Percentiles rank a stretch among this genome's conserved stretches.
phyloP scores from a whole-genome alignment of 2,113 vertebrate species.

The Danionella cerebrum region DNA sequence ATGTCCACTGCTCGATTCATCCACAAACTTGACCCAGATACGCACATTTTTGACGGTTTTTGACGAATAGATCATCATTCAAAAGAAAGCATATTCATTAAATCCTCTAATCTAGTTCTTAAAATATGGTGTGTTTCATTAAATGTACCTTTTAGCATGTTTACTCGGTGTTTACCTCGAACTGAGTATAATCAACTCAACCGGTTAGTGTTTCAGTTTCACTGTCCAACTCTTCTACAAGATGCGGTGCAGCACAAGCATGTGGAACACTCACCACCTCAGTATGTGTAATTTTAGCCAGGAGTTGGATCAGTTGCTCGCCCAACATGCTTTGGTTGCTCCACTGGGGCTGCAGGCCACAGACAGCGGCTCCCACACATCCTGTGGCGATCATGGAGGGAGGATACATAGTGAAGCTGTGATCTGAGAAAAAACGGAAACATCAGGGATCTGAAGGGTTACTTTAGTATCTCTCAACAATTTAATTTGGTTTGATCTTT shows the following conservation, averaged over 20 bases:
- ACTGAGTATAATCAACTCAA: background rate
- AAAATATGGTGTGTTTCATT: too few relatives aligned
- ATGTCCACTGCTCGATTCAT: background rate
- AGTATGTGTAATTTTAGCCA: slow-evolving; percentile 94
- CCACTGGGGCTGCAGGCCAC: slow-evolving; percentile 83
- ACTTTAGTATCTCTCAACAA: too few relatives aligned
- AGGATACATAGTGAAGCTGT: slow-evolving; percentile 90
- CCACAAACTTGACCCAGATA: background rate
- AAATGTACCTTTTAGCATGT: too few relatives aligned
- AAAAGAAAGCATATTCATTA: too few relatives aligned
- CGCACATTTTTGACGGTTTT: background rate
- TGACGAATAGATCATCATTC: too few relatives aligned
- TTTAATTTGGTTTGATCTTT: too few relatives aligned
- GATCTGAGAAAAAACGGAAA: slow-evolving; percentile 65
- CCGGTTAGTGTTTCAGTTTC: background rate
- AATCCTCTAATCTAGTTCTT: too few relatives aligned
- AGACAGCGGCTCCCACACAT: slow-evolving; percentile 88
- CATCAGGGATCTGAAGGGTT: background rate
- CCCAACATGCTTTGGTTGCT: slow-evolving; percentile 66
- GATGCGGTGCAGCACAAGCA: too few relatives aligned
- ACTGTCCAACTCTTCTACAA: background rate
- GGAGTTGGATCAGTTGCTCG: slow-evolving; percentile 77
- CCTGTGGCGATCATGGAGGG: slow-evolving; percentile 95
- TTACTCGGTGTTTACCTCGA: too few relatives aligned
- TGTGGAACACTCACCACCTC: slow-evolving; percentile 83